Base-by-base conservation (phyloP, 2,888 invertebrate genomes). In the Mystacides longicornis region DNA sequence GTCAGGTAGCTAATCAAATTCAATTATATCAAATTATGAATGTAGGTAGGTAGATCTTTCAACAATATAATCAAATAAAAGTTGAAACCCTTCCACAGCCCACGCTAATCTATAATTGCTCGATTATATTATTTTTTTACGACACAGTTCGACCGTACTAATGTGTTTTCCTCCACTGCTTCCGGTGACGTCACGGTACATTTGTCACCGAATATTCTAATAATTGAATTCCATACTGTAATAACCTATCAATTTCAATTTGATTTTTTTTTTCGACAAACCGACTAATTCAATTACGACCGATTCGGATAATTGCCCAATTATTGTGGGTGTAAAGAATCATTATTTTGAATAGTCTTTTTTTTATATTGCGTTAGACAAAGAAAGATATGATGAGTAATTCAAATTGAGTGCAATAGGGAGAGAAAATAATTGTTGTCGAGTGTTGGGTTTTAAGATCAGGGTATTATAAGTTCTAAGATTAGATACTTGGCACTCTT, bases 131-230 rank as follows among this genome's bases (percentile, higher is more conserved):
- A 37, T 37, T 37, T 37, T 37, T 37, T 37, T 37, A 37, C 3
- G n/a, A 37, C 3, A 14, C 3, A 37, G 3, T 14, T 27, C 27
- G n/a, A n/a, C n/a, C n/a, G n/a, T n/a, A n/a, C n/a, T n/a, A n/a
- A n/a, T 27, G 5, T 27, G 7, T 27, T 27, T 11, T 27, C 11
- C 27, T 3, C 14, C 37, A 16, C 37, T 3, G 37, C 49, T 49
- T 54, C 54, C 54, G 21, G 42, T 18, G 48, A 31, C 27, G 49
- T 42, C 43, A 43, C 23, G 54, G 49, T 49, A 43, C 54, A 54
- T 54, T 54, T 54, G 49, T 3, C 9, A 49, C 43, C 21, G 37
- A n/a, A 16, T 7, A 37, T 37, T 45, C 14, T 31, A 50, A 19
- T 33, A 51, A 51, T 50, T 50, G 46, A 55, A 51, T 55, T 37